Percentiles rank a stretch among this genome's conserved stretches.
Conservation (phyloP, 1,140 invertebrate genomes). For the Carposina sasakii region DNA sequence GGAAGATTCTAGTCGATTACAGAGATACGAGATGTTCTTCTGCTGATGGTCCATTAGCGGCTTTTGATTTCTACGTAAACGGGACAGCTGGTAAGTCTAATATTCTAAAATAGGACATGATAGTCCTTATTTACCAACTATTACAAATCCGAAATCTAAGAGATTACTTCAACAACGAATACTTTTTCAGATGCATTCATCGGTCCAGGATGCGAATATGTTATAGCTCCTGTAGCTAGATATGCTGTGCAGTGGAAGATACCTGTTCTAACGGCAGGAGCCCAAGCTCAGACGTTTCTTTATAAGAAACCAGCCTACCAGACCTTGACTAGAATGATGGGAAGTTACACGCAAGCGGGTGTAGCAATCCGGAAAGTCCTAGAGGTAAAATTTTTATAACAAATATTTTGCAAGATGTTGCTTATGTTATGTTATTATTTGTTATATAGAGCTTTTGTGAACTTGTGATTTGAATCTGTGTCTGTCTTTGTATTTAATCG, state of each 20-base stretch:
- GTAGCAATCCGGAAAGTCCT: constrained; percentile 75
- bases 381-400: constrained; percentile 46
- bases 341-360: constrained; percentile 84
- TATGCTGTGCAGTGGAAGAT: constrained; percentile 92
- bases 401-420: too few relatives aligned
- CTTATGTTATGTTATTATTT: neutral
- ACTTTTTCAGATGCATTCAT: constrained; percentile 84
- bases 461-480: too few relatives aligned
- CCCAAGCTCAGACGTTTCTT: constrained; percentile 85
- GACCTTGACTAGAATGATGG: constrained; percentile 89
- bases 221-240: constrained; percentile 90
- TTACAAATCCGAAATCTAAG: too few relatives aligned
- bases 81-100: constrained; percentile 75
- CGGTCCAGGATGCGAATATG: constrained; percentile 93
- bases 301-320: constrained; percentile 80
- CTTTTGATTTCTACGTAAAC: constrained; percentile 84
- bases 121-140: too few relatives aligned
- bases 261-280: constrained; percentile 89
- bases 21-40: constrained; percentile 87
- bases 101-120: too few relatives aligned
- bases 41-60: constrained; percentile 82
- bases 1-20: constrained; percentile 79
- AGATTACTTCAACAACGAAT: too few relatives aligned
- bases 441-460: too few relatives aligned
- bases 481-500: too few relatives aligned